Percentiles rank a stretch among this genome's conserved stretches.
phyloP scores from a whole-genome alignment of 1,140 invertebrate species.

The Tribolium madens region DNA sequence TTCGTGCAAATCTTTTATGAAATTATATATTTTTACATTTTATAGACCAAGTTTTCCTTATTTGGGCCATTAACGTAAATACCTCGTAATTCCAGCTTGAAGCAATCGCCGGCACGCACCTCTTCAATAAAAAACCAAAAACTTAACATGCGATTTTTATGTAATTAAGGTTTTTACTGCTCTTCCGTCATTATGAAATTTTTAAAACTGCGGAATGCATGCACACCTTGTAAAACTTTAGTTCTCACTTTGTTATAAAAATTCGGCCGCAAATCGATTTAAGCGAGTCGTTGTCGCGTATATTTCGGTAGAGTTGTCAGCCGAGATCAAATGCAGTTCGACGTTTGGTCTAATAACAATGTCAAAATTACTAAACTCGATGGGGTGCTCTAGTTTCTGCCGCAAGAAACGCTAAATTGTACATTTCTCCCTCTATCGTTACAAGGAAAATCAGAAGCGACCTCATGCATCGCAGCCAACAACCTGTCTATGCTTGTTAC shows the following conservation, averaged over 20 bases:
- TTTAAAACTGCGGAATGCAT: background rate
- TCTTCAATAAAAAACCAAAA: background rate
- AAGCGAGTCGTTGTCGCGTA: background rate
- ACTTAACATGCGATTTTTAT: constrained; percentile 15
- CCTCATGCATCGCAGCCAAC: constrained; percentile 35
- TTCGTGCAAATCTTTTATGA: constrained; percentile 8
- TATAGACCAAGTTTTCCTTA: background rate
- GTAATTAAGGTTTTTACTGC: background rate
- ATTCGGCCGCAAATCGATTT: background rate
- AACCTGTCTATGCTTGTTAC: constrained; percentile 42
- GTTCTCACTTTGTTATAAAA: too few species aligned
- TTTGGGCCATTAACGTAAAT: background rate
- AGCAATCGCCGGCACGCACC: background rate
- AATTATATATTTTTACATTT: constrained; percentile 15
- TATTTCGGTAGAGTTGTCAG: background rate
- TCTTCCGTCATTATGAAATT: background rate
- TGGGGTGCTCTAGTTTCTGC: constrained; percentile 24
- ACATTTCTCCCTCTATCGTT: background rate
- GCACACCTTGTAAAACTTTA: too few species aligned
- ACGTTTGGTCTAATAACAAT: constrained; percentile 36
- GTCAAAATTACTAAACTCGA: constrained; percentile 37
- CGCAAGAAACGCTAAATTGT: constrained; percentile 38
- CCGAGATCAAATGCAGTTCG: constrained; percentile 22
- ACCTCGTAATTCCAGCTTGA: background rate
- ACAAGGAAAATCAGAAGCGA: background rate